Percentiles rank a stretch among this genome's conserved stretches.
These are phyloP conservation scores for Gephyroberyx darwinii DNA, from an alignment of 2,797 vertebrate species.

Conservation along the genomic window DNA sequence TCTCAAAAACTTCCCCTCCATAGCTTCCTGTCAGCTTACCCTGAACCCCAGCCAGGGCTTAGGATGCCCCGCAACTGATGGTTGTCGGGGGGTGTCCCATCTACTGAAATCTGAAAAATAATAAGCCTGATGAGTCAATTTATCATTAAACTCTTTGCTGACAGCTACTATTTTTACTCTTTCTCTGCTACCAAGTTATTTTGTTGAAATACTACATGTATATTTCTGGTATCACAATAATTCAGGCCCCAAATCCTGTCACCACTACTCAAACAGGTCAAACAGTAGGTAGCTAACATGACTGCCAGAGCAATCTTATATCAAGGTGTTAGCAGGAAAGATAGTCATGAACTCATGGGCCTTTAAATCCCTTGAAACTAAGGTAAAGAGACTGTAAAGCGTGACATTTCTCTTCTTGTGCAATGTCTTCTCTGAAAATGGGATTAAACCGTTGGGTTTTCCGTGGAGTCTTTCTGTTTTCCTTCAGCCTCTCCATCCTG, in stretches of 20 bases:
- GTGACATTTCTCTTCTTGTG: neutral
- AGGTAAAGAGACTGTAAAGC: neutral
- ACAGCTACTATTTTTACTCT: neutral
- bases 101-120: too few species aligned
- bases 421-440: neutral
- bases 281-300: neutral
- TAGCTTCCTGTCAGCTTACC: too few species aligned
- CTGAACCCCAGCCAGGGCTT: too few species aligned
- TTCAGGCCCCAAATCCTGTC: constrained; percentile 11
- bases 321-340: constrained; percentile 13
- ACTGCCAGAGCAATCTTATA: constrained; percentile 1
- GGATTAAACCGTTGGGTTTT: constrained; percentile 8
- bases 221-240: neutral
- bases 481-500: too few species aligned
- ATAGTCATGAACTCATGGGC: neutral
- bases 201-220: neutral
- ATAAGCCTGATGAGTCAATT: neutral
- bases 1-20: too few species aligned
- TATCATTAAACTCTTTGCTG: neutral
- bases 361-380: neutral
- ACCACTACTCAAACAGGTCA: constrained; percentile 6
- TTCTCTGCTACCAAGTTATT: neutral
- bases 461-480: neutral
- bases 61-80: too few species aligned
- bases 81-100: neutral